Evolutionary conservation across 2,113 vertebrate species (phyloP), one percentile per base, ranked within the genome.

Genomic region (Phylloscopus trochilus): DNA sequence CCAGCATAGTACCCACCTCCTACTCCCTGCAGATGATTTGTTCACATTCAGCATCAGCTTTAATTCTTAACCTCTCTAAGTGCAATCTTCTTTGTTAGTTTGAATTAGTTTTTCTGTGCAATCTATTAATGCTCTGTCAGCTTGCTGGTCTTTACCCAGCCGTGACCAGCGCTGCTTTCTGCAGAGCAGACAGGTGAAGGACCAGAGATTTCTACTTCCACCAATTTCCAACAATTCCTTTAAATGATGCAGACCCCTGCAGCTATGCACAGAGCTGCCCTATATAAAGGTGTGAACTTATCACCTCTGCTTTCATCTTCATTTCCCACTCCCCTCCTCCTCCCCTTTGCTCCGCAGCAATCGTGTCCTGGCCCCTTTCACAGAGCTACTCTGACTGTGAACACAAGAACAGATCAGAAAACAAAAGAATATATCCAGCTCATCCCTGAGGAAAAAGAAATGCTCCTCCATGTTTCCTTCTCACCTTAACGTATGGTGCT

Each of bases 201-300:
- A 89, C 73, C 76, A 87, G 80, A 90, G 92, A 82, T 92, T 94
- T 93, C 66, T 83, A 39, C 55, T 93, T 95, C 56, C 85, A 93
- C 43, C 60, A 49, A 85, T 77, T 83, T n/a, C n/a, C n/a, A n/a
- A n/a, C n/a, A n/a, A 64, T 78, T 86, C 85, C 55, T 75, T 83
- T 75, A 90, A 94, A 72, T 35, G 66, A 87, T 64, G 63, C 58
- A 66, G 83, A 72, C 86, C 80, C 95, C 93, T 76, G 93, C 88
- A 66, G 90, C 89, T 92, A 46, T 73, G 83, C 69, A 87, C 69
- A 81, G 69, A 95, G 94, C 90, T 96, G 92, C 83, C 93, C 94
- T 94, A 93, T 33, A 95, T 95, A 95, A 93, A 97, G 86, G 94
- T 93, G 92, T 97, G 95, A 97, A 96, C 93, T 95, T 93, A 84